Evolutionary conservation across 1,140 invertebrate species (phyloP), one percentile per base, ranked within the genome.

Genomic region (Macrocentrus cingulum): DNA sequence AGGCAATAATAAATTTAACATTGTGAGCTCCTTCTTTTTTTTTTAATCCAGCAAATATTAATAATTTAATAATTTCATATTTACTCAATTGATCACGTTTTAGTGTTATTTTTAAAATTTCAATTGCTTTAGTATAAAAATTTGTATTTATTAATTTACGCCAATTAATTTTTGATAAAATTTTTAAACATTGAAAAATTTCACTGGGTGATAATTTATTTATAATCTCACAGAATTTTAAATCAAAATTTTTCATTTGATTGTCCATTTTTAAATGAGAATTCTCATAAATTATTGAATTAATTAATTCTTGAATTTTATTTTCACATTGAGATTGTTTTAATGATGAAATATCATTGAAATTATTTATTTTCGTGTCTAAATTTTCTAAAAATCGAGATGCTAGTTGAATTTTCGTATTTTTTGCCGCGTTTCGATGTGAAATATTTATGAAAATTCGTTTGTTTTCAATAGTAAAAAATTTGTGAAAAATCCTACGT

Each of bases 41-140:
- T 25, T 16, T 13, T 6, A 64, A 36, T 19, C 57, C 37, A 11
- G 62, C 23, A 25, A 61, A 60, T 37, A 42, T 66, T 20, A 68
- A 22, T 6, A 62, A 29, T 13, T 64, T 29, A 13, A 68, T 11
- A 7, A 25, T 59, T 45, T 61, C 53, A 20, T 42, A 16, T 1
- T 20, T 13, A 48, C 7, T 49, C 13, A 63, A 51, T 39, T 34
- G 18, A 36, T 42, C 29, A 3, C 20, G 34, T 15, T 50, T 22
- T 2, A 59, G 2, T 2, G 29, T 9, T 15, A 42, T 51, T 46
- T 55, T 60, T 29, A 56, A 57, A 44, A 56, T 57, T 19, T 59
- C 32, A 8, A 66, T 41, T 13, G 62, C 36, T 18, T 57, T 20
- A 29, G 54, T 45, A 36, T 60, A 59, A 19, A 51, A 55, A 41